Conservation (phyloP, 2,797 vertebrate species). For the Limosa lapponica region DNA sequence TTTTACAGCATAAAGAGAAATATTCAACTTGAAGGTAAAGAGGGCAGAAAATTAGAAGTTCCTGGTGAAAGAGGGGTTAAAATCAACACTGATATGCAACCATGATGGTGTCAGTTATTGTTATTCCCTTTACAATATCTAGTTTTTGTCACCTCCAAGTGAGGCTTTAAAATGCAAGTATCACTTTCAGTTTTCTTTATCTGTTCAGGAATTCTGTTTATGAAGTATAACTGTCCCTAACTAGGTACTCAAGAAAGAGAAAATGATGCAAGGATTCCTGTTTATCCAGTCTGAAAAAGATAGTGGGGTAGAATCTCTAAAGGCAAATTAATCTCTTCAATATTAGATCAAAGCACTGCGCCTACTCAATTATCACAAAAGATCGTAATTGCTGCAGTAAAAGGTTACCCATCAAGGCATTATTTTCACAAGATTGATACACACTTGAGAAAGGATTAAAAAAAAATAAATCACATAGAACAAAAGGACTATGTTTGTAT, state of each 20-base stretch:
- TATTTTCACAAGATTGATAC: not conserved
- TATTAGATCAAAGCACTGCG: not conserved
- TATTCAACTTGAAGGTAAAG: not conserved
- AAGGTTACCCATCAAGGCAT: not conserved
- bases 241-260: constrained; percentile 3
- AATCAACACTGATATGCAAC: not conserved
- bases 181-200: not conserved
- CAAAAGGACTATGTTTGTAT: not conserved
- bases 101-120: not conserved
- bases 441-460: not conserved
- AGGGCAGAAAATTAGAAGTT: not conserved
- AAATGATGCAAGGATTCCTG: constrained; percentile 32
- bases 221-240: constrained; percentile 6
- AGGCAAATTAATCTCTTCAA: not conserved
- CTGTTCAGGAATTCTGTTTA: not conserved
- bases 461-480: not conserved
- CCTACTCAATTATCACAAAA: not conserved
- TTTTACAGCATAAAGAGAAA: not conserved
- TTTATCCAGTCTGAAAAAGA: constrained; percentile 19
- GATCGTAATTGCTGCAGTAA: not conserved
- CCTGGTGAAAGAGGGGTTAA: not conserved
- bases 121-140: not conserved
- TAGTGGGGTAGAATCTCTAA: not conserved
- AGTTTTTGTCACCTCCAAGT: not conserved
- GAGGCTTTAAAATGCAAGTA: not conserved